Evolutionary conservation across 1,140 invertebrate genomes (phyloP).

Genomic region (Drosophila kanapiae): DNA sequence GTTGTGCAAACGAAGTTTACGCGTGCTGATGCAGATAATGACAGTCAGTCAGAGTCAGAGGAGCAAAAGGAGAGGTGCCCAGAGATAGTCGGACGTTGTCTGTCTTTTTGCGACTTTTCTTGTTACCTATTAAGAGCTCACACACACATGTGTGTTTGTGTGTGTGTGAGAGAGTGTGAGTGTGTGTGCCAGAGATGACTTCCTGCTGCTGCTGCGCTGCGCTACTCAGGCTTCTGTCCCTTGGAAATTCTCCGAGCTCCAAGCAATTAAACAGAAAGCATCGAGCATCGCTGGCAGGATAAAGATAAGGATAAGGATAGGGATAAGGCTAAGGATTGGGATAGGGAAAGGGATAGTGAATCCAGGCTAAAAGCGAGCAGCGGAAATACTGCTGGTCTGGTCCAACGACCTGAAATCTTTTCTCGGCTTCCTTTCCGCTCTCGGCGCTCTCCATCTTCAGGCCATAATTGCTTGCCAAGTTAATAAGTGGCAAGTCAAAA

Average conservation of each 20-base stretch:
- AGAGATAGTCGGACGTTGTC: constrained; percentile 48
- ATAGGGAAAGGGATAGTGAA: constrained; percentile 25
- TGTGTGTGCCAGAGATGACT: constrained; percentile 49
- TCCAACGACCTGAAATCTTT: constrained; percentile 51
- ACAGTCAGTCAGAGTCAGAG: constrained; percentile 57
- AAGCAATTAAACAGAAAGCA: constrained; percentile 77
- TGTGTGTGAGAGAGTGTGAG: constrained; percentile 5
- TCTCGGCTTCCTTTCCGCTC: constrained; percentile 50
- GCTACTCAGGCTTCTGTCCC: constrained; percentile 21
- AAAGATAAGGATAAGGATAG: constrained; percentile 35
- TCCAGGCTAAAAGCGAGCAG: constrained; percentile 66
- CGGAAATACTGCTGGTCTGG: constrained; percentile 29
- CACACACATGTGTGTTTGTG: constrained; percentile 8
- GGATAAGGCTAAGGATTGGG: constrained; percentile 1
- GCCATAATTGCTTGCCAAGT: constrained; percentile 76
- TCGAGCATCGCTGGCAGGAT: constrained; percentile 46
- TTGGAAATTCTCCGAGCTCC: constrained; percentile 44
- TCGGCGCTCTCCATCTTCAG: constrained; percentile 35
- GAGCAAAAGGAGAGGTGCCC: constrained; percentile 27
- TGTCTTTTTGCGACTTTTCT: constrained; percentile 50
- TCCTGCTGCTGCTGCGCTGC: constrained; percentile 36
- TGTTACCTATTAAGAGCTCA: constrained; percentile 65
- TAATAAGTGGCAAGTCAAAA: constrained; percentile 75
- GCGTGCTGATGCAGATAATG: constrained; percentile 80
- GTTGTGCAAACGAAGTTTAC: constrained; percentile 78